Evolutionary conservation across 2,888 invertebrate genomes (phyloP), one percentile per base, ranked within the genome.

Genomic region (Netelia virgata): DNA sequence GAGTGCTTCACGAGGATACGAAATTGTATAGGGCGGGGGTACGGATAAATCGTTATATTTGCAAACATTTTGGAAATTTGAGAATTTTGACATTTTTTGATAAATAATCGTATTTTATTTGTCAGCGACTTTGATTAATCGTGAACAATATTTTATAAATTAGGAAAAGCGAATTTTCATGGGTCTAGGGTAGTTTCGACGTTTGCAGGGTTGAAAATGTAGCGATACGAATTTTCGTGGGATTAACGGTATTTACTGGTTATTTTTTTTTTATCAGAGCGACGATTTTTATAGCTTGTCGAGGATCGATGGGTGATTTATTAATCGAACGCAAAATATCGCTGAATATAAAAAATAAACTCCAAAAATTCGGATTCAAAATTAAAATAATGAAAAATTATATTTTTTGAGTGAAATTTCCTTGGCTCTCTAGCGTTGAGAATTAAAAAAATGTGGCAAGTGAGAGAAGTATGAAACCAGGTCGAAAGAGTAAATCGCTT

Each of bases 401-500:
- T 11, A 20, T 69, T 77, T 66, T 76, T 61, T 53, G 18, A 3
- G 23, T 47, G 69, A 20, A n/a, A 18, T 50, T 59, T 20, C 20
- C 14, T 41, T 28, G 9, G 1, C 43, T 20, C 74, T 74, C 57
- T 10, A 53, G 28, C 20, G 36, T 16, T 47, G 23, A 9, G 68
- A 63, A 28, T 28, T 55, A 63, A 75, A 55, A 50, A 55, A 8
- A n/a, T 41, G 18, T 18, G 28, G 20, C 36, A 36, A 18, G 53
- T n/a, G 74, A 55, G 18, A 36, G 53, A 55, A 53, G 11, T 28
- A 28, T 5, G 53, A 75, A 64, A 55, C 50, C 8, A 9, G 28
- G 50, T n/a, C 16, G 61, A 61, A 41, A 50, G 50, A 16, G 28
- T 20, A 66, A 81, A 75, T 63, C 68, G 61, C 55, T 47, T 82